A percentile compares a stretch with the other conserved stretches of the same genome.
Evolutionary conservation across 2,888 invertebrate species (phyloP).

Genomic region (Ellobium chinense): DNA sequence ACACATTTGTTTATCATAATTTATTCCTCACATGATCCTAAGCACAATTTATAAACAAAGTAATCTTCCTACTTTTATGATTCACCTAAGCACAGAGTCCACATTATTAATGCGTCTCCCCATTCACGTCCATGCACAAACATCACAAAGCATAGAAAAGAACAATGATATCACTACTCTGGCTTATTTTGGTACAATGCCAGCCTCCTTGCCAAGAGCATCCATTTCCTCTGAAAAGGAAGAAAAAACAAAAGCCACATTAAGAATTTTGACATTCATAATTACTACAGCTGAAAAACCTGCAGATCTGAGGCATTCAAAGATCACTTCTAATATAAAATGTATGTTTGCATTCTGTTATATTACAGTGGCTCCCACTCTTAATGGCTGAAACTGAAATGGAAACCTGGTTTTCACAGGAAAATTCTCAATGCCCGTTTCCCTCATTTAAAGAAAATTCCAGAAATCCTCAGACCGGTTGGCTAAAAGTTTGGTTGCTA

Average conservation of each 20-base stretch:
- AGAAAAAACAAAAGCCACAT: neutral
- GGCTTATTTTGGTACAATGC: conserved; percentile 13
- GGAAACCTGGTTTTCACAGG: no score
- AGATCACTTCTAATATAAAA: neutral
- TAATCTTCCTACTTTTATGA: no score
- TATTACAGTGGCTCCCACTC: no score
- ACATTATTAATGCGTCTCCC: neutral
- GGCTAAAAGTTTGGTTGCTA: no score
- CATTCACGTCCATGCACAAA: neutral
- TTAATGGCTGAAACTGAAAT: no score
- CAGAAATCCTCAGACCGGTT: no score
- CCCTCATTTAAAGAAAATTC: no score
- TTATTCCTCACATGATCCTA: neutral
- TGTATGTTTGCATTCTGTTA: no score
- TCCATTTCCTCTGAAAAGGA: conserved; percentile 13
- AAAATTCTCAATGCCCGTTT: no score
- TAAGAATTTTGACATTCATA: neutral
- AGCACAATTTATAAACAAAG: neutral
- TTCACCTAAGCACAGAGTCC: no score
- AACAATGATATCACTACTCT: neutral
- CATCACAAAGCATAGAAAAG: neutral
- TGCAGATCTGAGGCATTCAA: neutral
- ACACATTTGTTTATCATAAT: no score
- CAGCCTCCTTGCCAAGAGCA: conserved; percentile 29
- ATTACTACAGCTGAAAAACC: neutral